Base-by-base conservation (phyloP, 2,797 vertebrate species). In the Fistularia tabacaria region DNA sequence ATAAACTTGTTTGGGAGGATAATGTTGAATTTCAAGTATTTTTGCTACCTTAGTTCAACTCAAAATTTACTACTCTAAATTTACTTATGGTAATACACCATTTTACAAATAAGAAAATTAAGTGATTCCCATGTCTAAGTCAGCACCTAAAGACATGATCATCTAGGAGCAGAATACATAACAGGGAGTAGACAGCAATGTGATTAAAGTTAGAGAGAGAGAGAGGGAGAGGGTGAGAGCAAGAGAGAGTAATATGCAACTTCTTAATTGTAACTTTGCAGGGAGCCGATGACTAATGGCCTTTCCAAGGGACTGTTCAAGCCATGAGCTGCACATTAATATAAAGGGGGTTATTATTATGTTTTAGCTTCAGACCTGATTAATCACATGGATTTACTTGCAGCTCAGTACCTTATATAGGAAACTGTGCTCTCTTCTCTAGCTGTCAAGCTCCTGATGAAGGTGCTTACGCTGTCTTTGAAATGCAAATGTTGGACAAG, bases 291-390 rank as follows among this genome's bases (percentile, higher is more conserved):
- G 89, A 90, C 83, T 86, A 86, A 90, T 87, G 86, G 85, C 83
- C 86, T 87, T 86, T 88, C 82, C 67, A 49, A 71, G 6, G 77
- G 79, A 81, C 84, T 85, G 79, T 84, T 87, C 80, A 74, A 88
- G 79, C 85, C 81, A 85, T 79, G 86, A 86, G 82, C 83, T 77
- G 75, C 80, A 59, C 89, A 87, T 89, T 89, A 87, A 89, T 89
- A 88, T 88, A 87, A 88, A 88, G 81, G 86, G 84, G 84, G 84
- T 87, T 87, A 89, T 90, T 88, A 89, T 89, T 88, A 90, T 88
- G 87, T 87, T 89, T 89, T 82, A 88, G 85, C 87, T 85, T 85
- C 84, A 87, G 81, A 85, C 78, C 83, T 85, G 87, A 89, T 90
- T 88, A 86, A 90, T 89, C 84, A 81, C 77, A 66, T 49, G 75